Evolutionary conservation across 2,888 invertebrate genomes (phyloP), one percentile per base, ranked within the genome.

Genomic region (Pseudococcus viburni): DNA sequence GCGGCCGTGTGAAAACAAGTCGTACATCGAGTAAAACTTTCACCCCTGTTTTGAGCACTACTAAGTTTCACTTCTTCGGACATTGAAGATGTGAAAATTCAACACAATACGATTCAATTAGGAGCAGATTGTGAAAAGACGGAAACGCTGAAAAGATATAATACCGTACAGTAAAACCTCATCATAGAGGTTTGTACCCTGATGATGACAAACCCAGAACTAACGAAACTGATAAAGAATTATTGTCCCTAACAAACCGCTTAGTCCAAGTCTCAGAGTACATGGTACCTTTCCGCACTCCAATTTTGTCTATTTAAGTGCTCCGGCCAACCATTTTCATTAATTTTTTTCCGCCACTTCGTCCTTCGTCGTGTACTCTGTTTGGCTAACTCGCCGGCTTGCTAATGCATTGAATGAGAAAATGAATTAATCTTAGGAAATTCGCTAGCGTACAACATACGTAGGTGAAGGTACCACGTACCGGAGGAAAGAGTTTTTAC

Each of bases 151-250:
- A 77, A 42, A 77, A 77, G 77, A 77, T 77, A 77, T 77, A 77
- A 77, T 77, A 77, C 77, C 77, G 39, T 77, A 77, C n/a, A 9
- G 42, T 42, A 77, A 42, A 77, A 77, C 77, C 77, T 77, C 77
- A 39, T 77, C 77, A 26, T 42, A n/a, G 26, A 77, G 39, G 33
- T 42, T 42, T 33, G 77, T 77, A 77, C 77, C 77, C 77, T 77
- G 33, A 77, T 77, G 77, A 77, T 77, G 77, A 77, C 77, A 77
- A 77, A 77, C 39, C 77, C 77, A 77, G 77, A 77, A 77, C n/a
- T 77, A 77, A 77, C 77, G 77, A 77, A 77, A 77, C 77, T 77
- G 77, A 77, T 77, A 77, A 42, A 77, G 77, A 77, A 77, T 77
- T 77, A 77, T 77, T 77, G 77, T 77, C 42, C 77, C 77, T n/a